Percentiles rank a stretch among this genome's conserved stretches.
phyloP scores from a whole-genome alignment of 1,140 invertebrate genomes.

The Drosophila rhopaloa region DNA sequence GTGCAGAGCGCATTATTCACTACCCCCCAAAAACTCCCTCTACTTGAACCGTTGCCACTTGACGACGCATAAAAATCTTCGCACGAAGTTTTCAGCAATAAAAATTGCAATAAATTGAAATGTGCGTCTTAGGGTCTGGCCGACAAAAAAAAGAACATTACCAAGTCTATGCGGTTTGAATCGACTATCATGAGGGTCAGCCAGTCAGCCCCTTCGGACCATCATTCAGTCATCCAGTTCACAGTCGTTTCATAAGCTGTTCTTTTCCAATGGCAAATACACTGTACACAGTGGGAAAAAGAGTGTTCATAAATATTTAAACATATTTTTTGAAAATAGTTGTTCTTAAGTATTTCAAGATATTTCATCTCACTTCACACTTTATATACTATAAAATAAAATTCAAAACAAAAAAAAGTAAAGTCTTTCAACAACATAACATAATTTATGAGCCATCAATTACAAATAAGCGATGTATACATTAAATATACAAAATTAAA shows the following conservation, averaged over 20 bases:
- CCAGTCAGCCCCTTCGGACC: slow-evolving; percentile 18
- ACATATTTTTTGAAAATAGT: too few relatives aligned
- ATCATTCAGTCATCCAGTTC: slow-evolving; percentile 43
- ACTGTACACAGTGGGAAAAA: background rate
- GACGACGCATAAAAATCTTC: slow-evolving; percentile 72
- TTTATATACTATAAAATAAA: too few relatives aligned
- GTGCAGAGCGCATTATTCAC: slow-evolving; percentile 35
- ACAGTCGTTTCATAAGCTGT: slow-evolving; percentile 59
- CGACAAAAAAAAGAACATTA: slow-evolving; percentile 53
- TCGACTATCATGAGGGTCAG: slow-evolving; percentile 44
- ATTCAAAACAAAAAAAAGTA: too few relatives aligned
- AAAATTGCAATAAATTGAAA: slow-evolving; percentile 78
- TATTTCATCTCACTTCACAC: too few relatives aligned
- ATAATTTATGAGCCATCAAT: too few relatives aligned
- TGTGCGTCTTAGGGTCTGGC: slow-evolving; percentile 56
- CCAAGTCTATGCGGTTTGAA: slow-evolving; percentile 51
- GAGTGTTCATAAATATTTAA: too few relatives aligned
- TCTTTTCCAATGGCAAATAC: slow-evolving; percentile 31
- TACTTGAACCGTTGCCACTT: slow-evolving; percentile 45
- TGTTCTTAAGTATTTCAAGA: too few relatives aligned
- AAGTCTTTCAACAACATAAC: too few relatives aligned
- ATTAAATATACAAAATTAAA: too few relatives aligned
- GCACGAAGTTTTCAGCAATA: slow-evolving; percentile 66
- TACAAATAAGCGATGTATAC: too few relatives aligned
- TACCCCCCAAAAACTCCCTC: background rate